Conservation (phyloP, 1,140 invertebrate genomes). For the Rhizoglyphus robini region DNA sequence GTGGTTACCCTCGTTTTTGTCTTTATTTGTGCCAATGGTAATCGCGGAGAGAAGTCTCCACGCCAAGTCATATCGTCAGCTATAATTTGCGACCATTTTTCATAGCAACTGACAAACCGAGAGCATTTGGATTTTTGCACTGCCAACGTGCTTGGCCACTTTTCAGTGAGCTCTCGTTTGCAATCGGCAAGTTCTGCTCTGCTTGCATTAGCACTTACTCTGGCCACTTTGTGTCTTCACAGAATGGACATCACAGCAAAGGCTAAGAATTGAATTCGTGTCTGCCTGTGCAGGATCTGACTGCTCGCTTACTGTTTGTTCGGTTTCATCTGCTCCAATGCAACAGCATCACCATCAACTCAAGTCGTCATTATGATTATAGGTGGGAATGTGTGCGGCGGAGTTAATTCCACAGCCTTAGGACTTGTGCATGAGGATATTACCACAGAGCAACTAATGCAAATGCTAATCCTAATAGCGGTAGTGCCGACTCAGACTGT, state of each 20-base stretch:
- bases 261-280: slow-evolving; percentile 10
- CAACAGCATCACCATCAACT: not conserved
- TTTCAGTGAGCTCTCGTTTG: not conserved
- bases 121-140: not conserved
- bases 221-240: no score
- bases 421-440: not conserved
- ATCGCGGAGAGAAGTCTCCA: not conserved
- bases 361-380: not conserved
- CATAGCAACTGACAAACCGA: slow-evolving; percentile 17
- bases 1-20: slow-evolving; percentile 12
- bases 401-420: slow-evolving; percentile 12
- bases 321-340: not conserved
- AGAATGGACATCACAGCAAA: not conserved
- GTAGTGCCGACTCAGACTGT: no score
- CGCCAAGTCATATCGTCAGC: not conserved
- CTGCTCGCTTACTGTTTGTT: no score
- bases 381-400: slow-evolving; percentile 8
- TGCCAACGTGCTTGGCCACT: not conserved
- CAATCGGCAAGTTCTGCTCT: not conserved
- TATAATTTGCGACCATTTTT: slow-evolving; percentile 21
- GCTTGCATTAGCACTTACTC: no score
- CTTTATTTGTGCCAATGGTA: slow-evolving; percentile 5
- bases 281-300: not conserved
- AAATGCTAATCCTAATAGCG: not conserved
- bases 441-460: not conserved